Evolutionary conservation across 2,888 invertebrate genomes (phyloP).

Genomic region (Papilio protenor): DNA sequence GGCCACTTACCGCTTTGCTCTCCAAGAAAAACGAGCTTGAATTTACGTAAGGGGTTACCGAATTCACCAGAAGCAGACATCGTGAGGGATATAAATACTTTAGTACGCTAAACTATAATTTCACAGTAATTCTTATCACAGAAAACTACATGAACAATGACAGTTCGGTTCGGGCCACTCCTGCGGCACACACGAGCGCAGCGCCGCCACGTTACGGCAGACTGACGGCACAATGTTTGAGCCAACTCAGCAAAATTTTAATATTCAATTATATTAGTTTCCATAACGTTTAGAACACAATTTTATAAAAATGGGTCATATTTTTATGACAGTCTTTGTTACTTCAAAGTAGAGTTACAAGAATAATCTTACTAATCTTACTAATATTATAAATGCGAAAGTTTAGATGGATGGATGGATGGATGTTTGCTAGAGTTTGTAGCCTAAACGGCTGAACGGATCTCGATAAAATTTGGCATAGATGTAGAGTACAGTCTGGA

Average conservation of each 20-base stretch:
- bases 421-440: too few relatives aligned
- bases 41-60: slow-evolving; percentile 99
- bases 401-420: too few relatives aligned
- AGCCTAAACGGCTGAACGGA: too few relatives aligned
- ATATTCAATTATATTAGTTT: slow-evolving; percentile 15
- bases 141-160: slow-evolving; percentile 83
- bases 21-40: slow-evolving; percentile 99
- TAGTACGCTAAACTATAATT: slow-evolving; percentile 78
- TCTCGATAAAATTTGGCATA: too few relatives aligned
- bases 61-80: slow-evolving; percentile 98
- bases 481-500: too few relatives aligned
- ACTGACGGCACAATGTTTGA: slow-evolving; percentile 75
- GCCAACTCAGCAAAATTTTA: slow-evolving; percentile 78
- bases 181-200: slow-evolving; percentile 80
- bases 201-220: slow-evolving; percentile 83
- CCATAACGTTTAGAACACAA: not conserved
- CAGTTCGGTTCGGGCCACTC: slow-evolving; percentile 78
- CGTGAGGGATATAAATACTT: slow-evolving; percentile 72
- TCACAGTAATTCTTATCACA: slow-evolving; percentile 83
- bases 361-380: too few relatives aligned
- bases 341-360: too few relatives aligned
- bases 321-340: too few relatives aligned
- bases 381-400: too few relatives aligned
- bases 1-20: slow-evolving; percentile 96
- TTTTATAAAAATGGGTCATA: not conserved